Base-by-base conservation (phyloP, 1,140 invertebrate genomes). In the Eriocheir sinensis region DNA sequence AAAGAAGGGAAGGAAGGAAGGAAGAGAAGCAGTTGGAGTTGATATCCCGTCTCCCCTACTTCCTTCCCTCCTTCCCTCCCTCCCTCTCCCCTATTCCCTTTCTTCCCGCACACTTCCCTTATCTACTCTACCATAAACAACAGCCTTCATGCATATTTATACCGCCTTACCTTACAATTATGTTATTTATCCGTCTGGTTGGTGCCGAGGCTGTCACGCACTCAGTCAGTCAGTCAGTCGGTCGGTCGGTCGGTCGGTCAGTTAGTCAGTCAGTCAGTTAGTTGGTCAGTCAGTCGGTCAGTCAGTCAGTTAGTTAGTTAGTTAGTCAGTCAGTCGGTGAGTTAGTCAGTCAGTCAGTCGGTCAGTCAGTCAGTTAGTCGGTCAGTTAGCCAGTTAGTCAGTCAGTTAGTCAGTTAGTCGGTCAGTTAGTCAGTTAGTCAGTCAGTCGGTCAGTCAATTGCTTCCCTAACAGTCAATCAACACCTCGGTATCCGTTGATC, bases 1-100 rank as follows among this genome's bases (percentile, higher is more conserved):
- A n/a, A n/a, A 72, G 60, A 72, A n/a, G n/a, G 60, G n/a, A n/a
- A 48, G 44, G n/a, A n/a, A 72, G 60, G n/a, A n/a, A 72, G 60
- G n/a, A n/a, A 72, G 60, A 72, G 60, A 72, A n/a, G n/a, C 1
- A 72, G n/a, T 6, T 72, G 30, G 17, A 85, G 9, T 32, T 34
- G 17, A 36, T 38, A 27, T 12, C 21, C 30, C 36, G 30, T 85
- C 81, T 85, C 81, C 27, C 81, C 2, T 34, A 36, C 34, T 30
- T 34, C 38, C 81, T 85, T 27, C 21, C 81, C 34, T 40, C 36
- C 79, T 80, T 34, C 32, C 79, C 27, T 80, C 32, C 79, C 27
- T 80, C 79, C 27, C 6, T 3, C 80, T 30, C 34, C 80, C n/a
- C 12, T 53, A 2, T 0, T 72, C n/a, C 27, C 4, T 72, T n/a